Percentiles rank a stretch among this genome's conserved stretches.
phyloP scores from a whole-genome alignment of 1,140 invertebrate genomes.

The Neotoxoptera formosana region DNA sequence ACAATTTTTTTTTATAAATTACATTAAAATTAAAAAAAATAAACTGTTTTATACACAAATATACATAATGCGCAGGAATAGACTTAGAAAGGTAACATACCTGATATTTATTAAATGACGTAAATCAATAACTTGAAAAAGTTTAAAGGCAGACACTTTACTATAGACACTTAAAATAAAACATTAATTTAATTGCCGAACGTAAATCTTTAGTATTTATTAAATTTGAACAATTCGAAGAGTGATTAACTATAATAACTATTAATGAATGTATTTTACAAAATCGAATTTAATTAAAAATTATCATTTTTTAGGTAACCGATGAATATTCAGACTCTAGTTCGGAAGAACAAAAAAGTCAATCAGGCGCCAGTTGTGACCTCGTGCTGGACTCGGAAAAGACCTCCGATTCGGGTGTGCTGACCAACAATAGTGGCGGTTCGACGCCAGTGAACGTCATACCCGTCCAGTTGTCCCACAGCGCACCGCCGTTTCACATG shows the following conservation, averaged over 20 bases:
- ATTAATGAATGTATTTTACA: background rate
- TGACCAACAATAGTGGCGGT: slow-evolving; percentile 61
- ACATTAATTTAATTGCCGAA: no score
- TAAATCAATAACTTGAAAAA: no score
- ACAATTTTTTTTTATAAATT: background rate
- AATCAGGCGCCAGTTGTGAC: slow-evolving; percentile 61
- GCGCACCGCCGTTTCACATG: slow-evolving; percentile 41
- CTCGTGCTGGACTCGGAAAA: slow-evolving; percentile 60
- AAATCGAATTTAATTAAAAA: background rate
- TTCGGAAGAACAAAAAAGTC: slow-evolving; percentile 60
- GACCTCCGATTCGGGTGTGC: slow-evolving; percentile 61
- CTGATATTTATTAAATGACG: no score
- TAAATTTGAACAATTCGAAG: background rate
- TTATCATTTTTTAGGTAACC: slow-evolving; percentile 59
- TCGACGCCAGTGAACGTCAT: slow-evolving; percentile 58
- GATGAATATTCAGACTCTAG: slow-evolving; percentile 62
- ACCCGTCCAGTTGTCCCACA: slow-evolving; percentile 46
- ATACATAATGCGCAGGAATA: no score
- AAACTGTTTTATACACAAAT: background rate
- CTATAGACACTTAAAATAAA: no score
- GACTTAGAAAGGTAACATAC: no score
- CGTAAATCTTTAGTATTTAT: background rate
- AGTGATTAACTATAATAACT: background rate
- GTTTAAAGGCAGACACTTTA: background rate
- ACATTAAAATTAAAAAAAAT: background rate